Percentiles rank a stretch among this genome's conserved stretches.
Evolutionary conservation across 1,140 invertebrate species (phyloP).

Genomic region (Drosophila jambulina): DNA sequence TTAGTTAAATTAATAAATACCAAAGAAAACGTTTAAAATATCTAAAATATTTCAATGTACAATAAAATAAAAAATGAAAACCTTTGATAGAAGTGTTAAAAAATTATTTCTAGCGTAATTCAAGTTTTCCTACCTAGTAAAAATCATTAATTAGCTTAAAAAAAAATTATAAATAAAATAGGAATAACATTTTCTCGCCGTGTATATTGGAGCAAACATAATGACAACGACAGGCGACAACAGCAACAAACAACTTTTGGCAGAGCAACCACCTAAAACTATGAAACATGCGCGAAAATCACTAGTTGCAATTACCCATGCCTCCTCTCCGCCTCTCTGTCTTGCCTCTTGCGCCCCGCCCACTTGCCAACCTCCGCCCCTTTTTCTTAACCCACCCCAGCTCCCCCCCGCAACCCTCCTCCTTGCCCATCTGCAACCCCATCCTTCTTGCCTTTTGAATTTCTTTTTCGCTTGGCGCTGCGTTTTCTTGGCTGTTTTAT

Average conservation of each 20-base stretch:
- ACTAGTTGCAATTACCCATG: constrained; percentile 66
- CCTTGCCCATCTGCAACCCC: background rate
- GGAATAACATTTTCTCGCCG: background rate
- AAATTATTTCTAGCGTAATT: background rate
- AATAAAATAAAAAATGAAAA: too few species aligned
- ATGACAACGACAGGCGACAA: constrained; percentile 73
- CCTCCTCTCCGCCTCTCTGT: background rate
- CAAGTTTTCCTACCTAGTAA: too few species aligned
- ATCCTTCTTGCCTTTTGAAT: constrained; percentile 13
- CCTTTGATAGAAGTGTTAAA: too few species aligned
- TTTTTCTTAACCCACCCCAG: background rate
- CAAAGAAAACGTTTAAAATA: too few species aligned
- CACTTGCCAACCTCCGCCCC: constrained; percentile 17
- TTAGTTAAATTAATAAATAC: too few species aligned
- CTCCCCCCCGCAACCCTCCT: background rate
- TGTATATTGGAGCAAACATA: constrained; percentile 62
- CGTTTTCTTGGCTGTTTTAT: constrained; percentile 42
- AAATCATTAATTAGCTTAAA: too few species aligned
- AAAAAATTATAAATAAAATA: background rate
- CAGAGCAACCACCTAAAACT: constrained; percentile 67
- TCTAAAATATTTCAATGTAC: too few species aligned
- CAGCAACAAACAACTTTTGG: constrained; percentile 52
- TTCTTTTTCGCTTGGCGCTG: constrained; percentile 36
- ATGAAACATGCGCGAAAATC: constrained; percentile 80
- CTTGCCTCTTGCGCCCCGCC: constrained; percentile 13